These are phyloP conservation scores for Acanthurus tractus DNA, from an alignment of 2,797 vertebrate species.

Conservation along the genomic window DNA sequence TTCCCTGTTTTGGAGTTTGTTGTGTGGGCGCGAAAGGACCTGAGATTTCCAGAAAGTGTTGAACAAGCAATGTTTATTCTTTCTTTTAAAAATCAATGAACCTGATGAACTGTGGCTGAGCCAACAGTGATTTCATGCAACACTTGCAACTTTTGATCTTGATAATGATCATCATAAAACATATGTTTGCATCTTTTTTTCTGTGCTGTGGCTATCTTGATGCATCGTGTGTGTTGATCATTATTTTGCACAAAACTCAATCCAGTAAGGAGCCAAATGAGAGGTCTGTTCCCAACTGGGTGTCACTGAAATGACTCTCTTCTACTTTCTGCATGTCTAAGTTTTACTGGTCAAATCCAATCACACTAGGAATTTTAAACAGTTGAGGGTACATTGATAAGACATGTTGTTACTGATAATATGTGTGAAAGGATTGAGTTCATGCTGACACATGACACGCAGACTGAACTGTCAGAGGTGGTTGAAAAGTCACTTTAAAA, in stretches of 20 bases:
- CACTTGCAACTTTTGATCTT: neutral
- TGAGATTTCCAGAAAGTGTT: neutral
- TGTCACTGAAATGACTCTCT: conserved; percentile 2
- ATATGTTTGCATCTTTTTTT: neutral
- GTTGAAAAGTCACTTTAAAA: neutral
- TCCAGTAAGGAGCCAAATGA: neutral
- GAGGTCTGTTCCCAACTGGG: neutral
- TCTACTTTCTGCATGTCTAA: neutral
- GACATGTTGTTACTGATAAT: neutral
- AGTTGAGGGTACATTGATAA: neutral
- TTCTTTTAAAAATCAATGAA: conserved; percentile 24
- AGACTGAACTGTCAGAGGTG: too few species aligned
- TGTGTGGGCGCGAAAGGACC: neutral
- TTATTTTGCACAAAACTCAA: neutral
- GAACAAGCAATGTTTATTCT: conserved; percentile 30
- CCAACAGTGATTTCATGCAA: conserved; percentile 5
- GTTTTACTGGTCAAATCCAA: conserved; percentile 21
- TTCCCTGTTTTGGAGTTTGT: neutral
- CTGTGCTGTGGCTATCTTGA: neutral
- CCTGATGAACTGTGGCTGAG: conserved; percentile 4
- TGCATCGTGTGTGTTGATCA: neutral
- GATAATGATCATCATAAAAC: neutral
- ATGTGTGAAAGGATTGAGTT: neutral
- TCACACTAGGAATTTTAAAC: neutral
- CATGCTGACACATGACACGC: conserved; percentile 1